Percentiles rank a stretch among this genome's conserved stretches.
Evolutionary conservation across 2,797 vertebrate species (phyloP).

Genomic region (Pachyuromys duprasi): DNA sequence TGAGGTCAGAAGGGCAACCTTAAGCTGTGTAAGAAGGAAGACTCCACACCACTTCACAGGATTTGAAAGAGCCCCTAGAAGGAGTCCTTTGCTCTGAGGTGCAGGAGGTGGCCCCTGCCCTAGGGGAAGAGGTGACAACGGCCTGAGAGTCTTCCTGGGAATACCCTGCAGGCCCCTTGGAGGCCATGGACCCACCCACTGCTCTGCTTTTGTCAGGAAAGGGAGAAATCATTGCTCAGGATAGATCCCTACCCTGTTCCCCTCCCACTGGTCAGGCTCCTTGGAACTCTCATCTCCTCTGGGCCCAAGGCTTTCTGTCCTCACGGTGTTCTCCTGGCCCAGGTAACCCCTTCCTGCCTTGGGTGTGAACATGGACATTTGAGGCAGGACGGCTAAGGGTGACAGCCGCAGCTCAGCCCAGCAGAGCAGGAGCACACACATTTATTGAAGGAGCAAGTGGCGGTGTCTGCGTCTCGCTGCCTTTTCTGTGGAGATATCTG

Average conservation of each 20-base stretch:
- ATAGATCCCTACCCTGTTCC: no score
- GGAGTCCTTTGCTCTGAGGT: not conserved
- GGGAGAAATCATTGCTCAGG: not conserved
- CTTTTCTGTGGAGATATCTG: not conserved
- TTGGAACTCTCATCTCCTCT: not conserved
- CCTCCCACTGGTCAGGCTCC: not conserved
- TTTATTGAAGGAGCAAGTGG: not conserved
- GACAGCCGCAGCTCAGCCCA: no score
- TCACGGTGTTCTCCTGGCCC: not conserved
- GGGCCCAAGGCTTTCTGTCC: not conserved
- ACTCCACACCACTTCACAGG: not conserved
- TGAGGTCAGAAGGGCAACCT: rapidly evolving
- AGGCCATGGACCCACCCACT: not conserved
- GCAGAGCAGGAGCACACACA: not conserved
- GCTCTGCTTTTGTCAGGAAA: not conserved
- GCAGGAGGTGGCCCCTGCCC: no score
- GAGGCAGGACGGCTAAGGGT: not conserved
- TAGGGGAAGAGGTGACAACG: not conserved
- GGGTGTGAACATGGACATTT: no score
- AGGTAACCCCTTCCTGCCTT: not conserved
- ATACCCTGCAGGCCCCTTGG: not conserved
- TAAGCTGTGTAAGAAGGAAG: not conserved
- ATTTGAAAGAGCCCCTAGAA: not conserved
- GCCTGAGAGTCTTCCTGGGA: not conserved
- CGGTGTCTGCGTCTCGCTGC: no score